Evolutionary conservation across 2,888 invertebrate genomes (phyloP), one percentile per base, ranked within the genome.

Genomic region (Polydrusus cervinus): DNA sequence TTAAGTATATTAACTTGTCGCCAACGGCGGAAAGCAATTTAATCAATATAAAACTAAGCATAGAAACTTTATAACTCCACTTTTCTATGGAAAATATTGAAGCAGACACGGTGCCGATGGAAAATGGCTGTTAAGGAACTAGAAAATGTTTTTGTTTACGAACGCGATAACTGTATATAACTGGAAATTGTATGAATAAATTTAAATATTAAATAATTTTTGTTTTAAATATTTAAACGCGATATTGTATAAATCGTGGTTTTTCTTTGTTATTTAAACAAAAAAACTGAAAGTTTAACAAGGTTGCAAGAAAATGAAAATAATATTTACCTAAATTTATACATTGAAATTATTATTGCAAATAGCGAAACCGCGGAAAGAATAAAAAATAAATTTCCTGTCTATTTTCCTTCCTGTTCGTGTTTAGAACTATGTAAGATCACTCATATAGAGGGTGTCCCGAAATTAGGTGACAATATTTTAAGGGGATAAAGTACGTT

Each of bases 1-100:
- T 49, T 14, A 49, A 51, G 11, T n/a, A 25, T 7, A 53, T 53
- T 5, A 53, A 53, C 1, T 30, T 53, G 30, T 53, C 25, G 30
- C 25, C 25, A 53, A n/a, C 6, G 25, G 30, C 53, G 30, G 10
- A 25, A 53, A 53, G 20, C 51, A 20, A 51, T 51, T 51, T 51
- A 51, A 51, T 51, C 51, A 51, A 25, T 51, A 51, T 51, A 51
- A 51, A 51, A 51, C 20, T 25, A 9, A 53, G n/a, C 53, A 53
- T 1, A 53, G 5, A 53, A n/a, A 13, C 30, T 30, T 53, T 53
- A 53, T 53, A n/a, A 53, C 11, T 30, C 13, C 25, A 30, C 30
- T 30, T 53, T 53, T 53, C 53, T 53, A 25, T 51, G 25, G 51
- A 57, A 57, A 57, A 34, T 11, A 34, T 34, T 38, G 57, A 11